Evolutionary conservation across 2,797 vertebrate genomes (phyloP).

Genomic region (Apogon talboti): DNA sequence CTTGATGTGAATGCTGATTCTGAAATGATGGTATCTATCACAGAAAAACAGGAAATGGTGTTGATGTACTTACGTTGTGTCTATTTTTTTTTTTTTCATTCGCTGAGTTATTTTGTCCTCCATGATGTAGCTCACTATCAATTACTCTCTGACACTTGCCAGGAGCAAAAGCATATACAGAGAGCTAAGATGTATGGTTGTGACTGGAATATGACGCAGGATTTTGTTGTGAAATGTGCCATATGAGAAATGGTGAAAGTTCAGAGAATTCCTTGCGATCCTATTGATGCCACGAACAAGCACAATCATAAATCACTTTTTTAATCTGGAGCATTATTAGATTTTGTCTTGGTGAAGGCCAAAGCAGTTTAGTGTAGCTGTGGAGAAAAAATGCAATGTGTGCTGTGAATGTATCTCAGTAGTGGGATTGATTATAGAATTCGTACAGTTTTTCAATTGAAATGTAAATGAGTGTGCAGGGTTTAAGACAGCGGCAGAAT

Average conservation of each 20-base stretch:
- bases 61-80: slow-evolving; percentile 62
- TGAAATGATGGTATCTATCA: slow-evolving; percentile 46
- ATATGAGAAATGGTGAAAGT: slow-evolving; percentile 36
- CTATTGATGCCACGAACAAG: slow-evolving; percentile 21
- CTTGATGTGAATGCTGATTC: slow-evolving; percentile 29
- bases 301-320: slow-evolving; percentile 36
- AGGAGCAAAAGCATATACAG: slow-evolving; percentile 50
- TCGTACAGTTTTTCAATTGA: slow-evolving; percentile 51
- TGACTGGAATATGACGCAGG: slow-evolving; percentile 58
- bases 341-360: slow-evolving; percentile 24
- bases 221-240: slow-evolving; percentile 54
- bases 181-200: slow-evolving; percentile 50
- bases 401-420: slow-evolving; percentile 24
- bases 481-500: slow-evolving; percentile 54
- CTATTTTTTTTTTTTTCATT: slow-evolving; percentile 62
- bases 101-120: slow-evolving; percentile 54
- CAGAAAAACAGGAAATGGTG: slow-evolving; percentile 56
- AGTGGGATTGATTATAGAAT: slow-evolving; percentile 61
- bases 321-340: slow-evolving; percentile 31
- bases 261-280: slow-evolving; percentile 37
- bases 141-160: slow-evolving; percentile 71
- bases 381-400: slow-evolving; percentile 24
- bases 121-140: slow-evolving; percentile 62
- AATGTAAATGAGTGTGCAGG: slow-evolving; percentile 65
- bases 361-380: slow-evolving; percentile 9